These are phyloP conservation scores for Pherbina coryleti DNA, from an alignment of 2,888 invertebrate genomes.

Conservation along the genomic window DNA sequence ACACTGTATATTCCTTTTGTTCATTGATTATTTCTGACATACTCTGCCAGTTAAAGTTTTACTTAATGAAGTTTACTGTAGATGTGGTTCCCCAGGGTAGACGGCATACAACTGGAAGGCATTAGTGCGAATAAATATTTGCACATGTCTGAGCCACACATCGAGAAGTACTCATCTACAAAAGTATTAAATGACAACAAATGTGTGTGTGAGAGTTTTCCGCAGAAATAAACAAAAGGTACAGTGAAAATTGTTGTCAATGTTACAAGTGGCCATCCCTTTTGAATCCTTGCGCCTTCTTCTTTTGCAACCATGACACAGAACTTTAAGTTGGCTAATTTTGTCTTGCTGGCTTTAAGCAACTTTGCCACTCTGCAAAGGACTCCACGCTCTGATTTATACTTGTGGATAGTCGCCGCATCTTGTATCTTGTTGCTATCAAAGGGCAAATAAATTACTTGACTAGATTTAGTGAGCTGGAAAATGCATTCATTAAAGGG, in stretches of 20 bases:
- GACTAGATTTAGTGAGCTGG: constrained; percentile 26
- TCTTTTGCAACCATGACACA: neutral
- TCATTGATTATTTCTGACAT: too few species aligned
- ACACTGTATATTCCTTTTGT: too few species aligned
- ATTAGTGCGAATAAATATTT: neutral
- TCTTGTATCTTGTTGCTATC: constrained; percentile 60
- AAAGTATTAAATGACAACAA: neutral
- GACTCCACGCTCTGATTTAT: constrained; percentile 53
- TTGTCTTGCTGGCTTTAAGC: neutral
- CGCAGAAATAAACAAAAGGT: too few species aligned
- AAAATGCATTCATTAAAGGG: constrained; percentile 24
- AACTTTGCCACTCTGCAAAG: too few species aligned
- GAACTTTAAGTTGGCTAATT: neutral
- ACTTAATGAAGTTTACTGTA: too few species aligned
- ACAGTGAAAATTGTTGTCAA: too few species aligned
- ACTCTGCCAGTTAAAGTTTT: too few species aligned
- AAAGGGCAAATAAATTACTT: constrained; percentile 60
- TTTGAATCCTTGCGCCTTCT: too few species aligned
- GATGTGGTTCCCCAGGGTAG: too few species aligned
- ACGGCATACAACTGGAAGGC: neutral
- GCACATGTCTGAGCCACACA: neutral
- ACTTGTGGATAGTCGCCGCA: constrained; percentile 36
- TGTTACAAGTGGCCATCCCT: too few species aligned
- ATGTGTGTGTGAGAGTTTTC: neutral
- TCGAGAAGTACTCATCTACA: neutral